Conservation (phyloP, 2,797 vertebrate genomes). For the Hoplostethus atlanticus region DNA sequence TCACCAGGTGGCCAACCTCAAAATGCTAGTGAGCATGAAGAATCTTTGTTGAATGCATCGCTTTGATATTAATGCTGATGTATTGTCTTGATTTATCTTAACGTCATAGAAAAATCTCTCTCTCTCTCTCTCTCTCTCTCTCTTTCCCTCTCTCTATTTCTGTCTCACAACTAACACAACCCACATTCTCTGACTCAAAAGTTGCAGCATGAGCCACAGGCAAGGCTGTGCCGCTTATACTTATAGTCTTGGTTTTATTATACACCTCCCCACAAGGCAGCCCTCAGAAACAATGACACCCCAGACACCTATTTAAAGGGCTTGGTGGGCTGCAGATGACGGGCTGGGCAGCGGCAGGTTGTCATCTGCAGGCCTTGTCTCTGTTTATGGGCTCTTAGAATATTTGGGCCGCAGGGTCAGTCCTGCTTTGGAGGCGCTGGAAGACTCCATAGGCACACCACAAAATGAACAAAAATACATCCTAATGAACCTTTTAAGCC, state of each 20-base stretch:
- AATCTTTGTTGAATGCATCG: constrained; percentile 29
- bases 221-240: constrained; percentile 73
- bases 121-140: constrained; percentile 3
- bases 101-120: constrained; percentile 42
- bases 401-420: constrained; percentile 72
- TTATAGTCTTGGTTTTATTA: constrained; percentile 78
- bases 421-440: constrained; percentile 60
- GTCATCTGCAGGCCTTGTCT: constrained; percentile 76
- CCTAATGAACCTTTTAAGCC: constrained; percentile 83
- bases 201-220: constrained; percentile 61
- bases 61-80: constrained; percentile 53
- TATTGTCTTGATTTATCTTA: constrained; percentile 49
- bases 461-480: constrained; percentile 84
- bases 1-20: constrained; percentile 22
- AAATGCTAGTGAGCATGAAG: constrained; percentile 13
- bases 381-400: constrained; percentile 80
- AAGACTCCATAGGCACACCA: constrained; percentile 64
- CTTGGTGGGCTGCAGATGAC: constrained; percentile 73
- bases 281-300: constrained; percentile 78
- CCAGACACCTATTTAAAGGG: constrained; percentile 79
- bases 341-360: constrained; percentile 66
- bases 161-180: constrained; percentile 19
- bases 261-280: constrained; percentile 75
- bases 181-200: constrained; percentile 51
- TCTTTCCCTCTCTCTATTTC: neutral